Conservation (phyloP, 2,113 vertebrate genomes). For the Pterocles burchelli region DNA sequence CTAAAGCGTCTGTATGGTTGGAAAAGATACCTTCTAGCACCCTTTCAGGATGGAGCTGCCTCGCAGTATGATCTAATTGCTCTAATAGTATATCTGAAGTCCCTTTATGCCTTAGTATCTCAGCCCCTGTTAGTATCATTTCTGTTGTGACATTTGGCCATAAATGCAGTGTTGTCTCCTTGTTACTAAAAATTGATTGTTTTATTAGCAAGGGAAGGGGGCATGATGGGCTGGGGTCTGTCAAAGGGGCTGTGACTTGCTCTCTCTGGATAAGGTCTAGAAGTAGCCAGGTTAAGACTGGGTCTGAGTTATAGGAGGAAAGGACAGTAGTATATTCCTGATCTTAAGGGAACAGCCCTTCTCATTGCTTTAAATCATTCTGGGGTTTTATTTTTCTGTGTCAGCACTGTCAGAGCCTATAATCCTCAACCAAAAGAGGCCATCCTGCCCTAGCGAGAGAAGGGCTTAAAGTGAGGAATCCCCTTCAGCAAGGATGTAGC, state of each 20-base stretch:
- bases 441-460: slow-evolving; percentile 26
- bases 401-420: slow-evolving; percentile 66
- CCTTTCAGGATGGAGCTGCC: background rate
- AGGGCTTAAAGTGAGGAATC: slow-evolving; percentile 53
- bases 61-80: background rate
- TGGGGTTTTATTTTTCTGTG: slow-evolving; percentile 61
- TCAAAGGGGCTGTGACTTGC: background rate
- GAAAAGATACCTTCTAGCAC: background rate
- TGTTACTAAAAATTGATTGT: background rate
- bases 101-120: background rate
- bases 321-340: background rate
- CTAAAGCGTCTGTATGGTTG: background rate
- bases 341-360: background rate
- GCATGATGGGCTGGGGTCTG: background rate
- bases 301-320: background rate
- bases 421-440: slow-evolving; percentile 64
- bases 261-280: background rate
- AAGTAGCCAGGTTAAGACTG: background rate
- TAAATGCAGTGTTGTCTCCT: background rate
- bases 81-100: background rate
- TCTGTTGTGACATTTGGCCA: background rate
- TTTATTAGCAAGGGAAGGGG: background rate
- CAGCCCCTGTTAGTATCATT: background rate
- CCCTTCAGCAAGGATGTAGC: slow-evolving; percentile 67
- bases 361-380: slow-evolving; percentile 49